These are phyloP conservation scores for Engystomops pustulosus DNA, from an alignment of 2,113 vertebrate species.

Conservation along the genomic window DNA sequence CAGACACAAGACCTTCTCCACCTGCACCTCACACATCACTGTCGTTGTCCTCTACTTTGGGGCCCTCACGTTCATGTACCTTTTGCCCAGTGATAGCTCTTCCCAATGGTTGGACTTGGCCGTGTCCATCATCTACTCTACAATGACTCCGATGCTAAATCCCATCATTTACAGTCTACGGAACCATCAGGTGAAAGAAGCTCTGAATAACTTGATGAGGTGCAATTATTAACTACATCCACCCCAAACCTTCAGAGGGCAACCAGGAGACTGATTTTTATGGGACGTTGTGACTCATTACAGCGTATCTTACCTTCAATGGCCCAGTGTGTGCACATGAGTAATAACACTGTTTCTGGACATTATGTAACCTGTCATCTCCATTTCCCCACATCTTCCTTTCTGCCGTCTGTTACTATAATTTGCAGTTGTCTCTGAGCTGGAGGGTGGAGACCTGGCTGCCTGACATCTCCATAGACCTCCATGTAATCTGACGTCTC, in stretches of 20 bases:
- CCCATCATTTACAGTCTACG: constrained; percentile 52
- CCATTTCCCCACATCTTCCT: too few relatives aligned
- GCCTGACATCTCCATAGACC: too few relatives aligned
- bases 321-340: too few relatives aligned
- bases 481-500: too few relatives aligned
- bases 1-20: constrained; percentile 39
- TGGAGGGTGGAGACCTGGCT: too few relatives aligned
- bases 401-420: too few relatives aligned
- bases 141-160: constrained; percentile 30
- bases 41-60: constrained; percentile 44
- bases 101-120: constrained; percentile 3
- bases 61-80: constrained; percentile 46
- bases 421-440: too few relatives aligned
- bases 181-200: constrained; percentile 38
- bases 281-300: too few relatives aligned
- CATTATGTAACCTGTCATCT: too few relatives aligned
- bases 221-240: neutral
- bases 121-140: constrained; percentile 43
- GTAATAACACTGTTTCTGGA: too few relatives aligned
- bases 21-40: constrained; percentile 38
- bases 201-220: neutral
- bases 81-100: neutral
- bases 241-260: neutral
- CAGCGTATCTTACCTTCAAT: too few relatives aligned
- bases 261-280: neutral